Evolutionary conservation across 2,888 invertebrate species (phyloP).

Genomic region (Drosophila setosimentum): DNA sequence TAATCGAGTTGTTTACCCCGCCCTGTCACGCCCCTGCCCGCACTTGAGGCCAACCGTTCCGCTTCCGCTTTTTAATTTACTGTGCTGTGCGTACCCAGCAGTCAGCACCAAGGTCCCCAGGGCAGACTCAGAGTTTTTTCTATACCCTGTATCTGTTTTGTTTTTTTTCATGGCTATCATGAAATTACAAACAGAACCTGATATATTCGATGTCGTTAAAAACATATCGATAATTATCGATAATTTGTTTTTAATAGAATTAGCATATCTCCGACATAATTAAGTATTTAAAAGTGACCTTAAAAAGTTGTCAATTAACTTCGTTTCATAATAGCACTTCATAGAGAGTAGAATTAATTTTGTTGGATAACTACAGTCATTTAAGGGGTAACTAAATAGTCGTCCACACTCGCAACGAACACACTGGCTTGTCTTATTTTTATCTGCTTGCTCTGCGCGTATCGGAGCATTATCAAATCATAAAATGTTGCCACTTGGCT

Average conservation of each 20-base stretch:
- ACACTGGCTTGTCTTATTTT: neutral
- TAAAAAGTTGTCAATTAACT: neutral
- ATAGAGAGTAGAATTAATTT: neutral
- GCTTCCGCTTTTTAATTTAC: slow-evolving; percentile 74
- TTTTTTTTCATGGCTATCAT: too few relatives aligned
- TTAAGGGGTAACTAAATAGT: slow-evolving; percentile 11
- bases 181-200: neutral
- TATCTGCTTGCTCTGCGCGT: slow-evolving; percentile 40
- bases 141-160: slow-evolving; percentile 7
- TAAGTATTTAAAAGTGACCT: neutral
- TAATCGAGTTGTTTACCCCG: slow-evolving; percentile 62
- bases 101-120: slow-evolving; percentile 54
- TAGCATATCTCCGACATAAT: neutral
- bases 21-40: neutral
- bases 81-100: slow-evolving; percentile 30
- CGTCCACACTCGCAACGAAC: neutral
- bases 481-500: slow-evolving; percentile 84
- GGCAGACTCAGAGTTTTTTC: slow-evolving; percentile 29
- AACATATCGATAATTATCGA: neutral
- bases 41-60: slow-evolving; percentile 34
- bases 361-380: too few relatives aligned
- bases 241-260: neutral
- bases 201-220: too few relatives aligned
- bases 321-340: rapidly evolving
- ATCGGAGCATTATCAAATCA: slow-evolving; percentile 84